These are phyloP conservation scores for Syrista parreyssii DNA, from an alignment of 2,888 invertebrate species.

Conservation along the genomic window DNA sequence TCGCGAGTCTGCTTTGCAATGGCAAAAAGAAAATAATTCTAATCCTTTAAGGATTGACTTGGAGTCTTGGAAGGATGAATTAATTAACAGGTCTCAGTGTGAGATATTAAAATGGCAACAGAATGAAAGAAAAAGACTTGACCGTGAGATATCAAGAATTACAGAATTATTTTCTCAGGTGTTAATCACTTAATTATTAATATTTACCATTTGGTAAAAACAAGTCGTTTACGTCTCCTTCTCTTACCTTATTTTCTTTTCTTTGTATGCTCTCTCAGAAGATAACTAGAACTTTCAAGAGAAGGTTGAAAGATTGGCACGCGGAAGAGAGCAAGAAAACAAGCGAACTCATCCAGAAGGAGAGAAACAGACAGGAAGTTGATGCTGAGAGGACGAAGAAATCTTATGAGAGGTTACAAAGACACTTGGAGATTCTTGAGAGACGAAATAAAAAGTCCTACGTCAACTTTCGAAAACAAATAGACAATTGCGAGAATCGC, in stretches of 20 bases:
- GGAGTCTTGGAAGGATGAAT: slow-evolving; percentile 28
- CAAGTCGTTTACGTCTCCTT: neutral
- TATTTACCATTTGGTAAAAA: neutral
- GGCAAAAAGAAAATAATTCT: neutral
- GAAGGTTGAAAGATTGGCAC: slow-evolving; percentile 31
- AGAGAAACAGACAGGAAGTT: slow-evolving; percentile 23
- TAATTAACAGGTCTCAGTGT: slow-evolving; percentile 24
- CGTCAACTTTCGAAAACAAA: slow-evolving; percentile 34
- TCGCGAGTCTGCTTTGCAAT: slow-evolving; percentile 11
- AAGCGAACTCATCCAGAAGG: slow-evolving; percentile 25
- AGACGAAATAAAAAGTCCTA: slow-evolving; percentile 30
- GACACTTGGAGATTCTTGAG: slow-evolving; percentile 33
- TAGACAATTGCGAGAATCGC: slow-evolving; percentile 35
- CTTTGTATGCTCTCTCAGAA: slow-evolving; percentile 19
- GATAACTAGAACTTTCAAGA: slow-evolving; percentile 28
- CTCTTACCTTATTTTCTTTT: neutral
- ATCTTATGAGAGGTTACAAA: slow-evolving; percentile 34
- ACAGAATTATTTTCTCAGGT: slow-evolving; percentile 32
- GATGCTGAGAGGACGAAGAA: slow-evolving; percentile 25
- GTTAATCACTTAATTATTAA: neutral
- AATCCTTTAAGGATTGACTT: slow-evolving; percentile 14
- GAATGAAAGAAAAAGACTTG: slow-evolving; percentile 28
- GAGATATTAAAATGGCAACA: slow-evolving; percentile 28
- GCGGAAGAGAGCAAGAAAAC: slow-evolving; percentile 30
- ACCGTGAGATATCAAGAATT: slow-evolving; percentile 31